These are phyloP conservation scores for Drosophila nr. fundita DNA, from an alignment of 2,888 invertebrate genomes.

Conservation along the genomic window DNA sequence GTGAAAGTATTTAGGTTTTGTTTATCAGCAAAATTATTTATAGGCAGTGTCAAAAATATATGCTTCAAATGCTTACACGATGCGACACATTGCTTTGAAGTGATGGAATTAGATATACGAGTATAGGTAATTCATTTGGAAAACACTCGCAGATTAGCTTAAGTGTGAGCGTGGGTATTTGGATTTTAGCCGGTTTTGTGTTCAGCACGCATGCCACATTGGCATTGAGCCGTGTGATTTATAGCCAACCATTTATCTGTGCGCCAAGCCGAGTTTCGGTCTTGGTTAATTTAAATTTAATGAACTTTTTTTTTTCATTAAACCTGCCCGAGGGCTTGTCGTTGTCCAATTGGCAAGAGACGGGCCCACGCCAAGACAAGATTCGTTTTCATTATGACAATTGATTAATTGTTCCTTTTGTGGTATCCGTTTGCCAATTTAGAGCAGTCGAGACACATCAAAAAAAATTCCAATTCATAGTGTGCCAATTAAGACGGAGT, in stretches of 20 bases:
- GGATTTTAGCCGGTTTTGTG: slow-evolving; percentile 61
- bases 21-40: slow-evolving; percentile 58
- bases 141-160: slow-evolving; percentile 38
- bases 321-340: slow-evolving; percentile 48
- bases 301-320: slow-evolving; percentile 43
- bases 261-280: slow-evolving; percentile 43
- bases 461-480: slow-evolving; percentile 37
- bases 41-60: slow-evolving; percentile 65
- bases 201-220: slow-evolving; percentile 52
- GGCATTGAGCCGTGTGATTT: slow-evolving; percentile 62
- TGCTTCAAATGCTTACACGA: slow-evolving; percentile 31
- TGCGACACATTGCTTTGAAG: slow-evolving; percentile 30
- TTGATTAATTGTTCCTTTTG: slow-evolving; percentile 67
- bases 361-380: slow-evolving; percentile 61
- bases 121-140: slow-evolving; percentile 38
- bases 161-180: slow-evolving; percentile 25
- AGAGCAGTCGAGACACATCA: slow-evolving; percentile 24
- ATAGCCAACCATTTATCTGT: slow-evolving; percentile 56
- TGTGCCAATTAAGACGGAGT: slow-evolving; percentile 52
- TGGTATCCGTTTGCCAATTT: slow-evolving; percentile 68
- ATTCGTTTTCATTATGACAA: slow-evolving; percentile 62
- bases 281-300: slow-evolving; percentile 61
- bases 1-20: slow-evolving; percentile 65
- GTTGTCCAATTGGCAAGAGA: slow-evolving; percentile 40
- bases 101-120: slow-evolving; percentile 31